Percentiles rank a stretch among this genome's conserved stretches.
phyloP scores from a whole-genome alignment of 2,797 vertebrate genomes.

The Artibeus jamaicensis region DNA sequence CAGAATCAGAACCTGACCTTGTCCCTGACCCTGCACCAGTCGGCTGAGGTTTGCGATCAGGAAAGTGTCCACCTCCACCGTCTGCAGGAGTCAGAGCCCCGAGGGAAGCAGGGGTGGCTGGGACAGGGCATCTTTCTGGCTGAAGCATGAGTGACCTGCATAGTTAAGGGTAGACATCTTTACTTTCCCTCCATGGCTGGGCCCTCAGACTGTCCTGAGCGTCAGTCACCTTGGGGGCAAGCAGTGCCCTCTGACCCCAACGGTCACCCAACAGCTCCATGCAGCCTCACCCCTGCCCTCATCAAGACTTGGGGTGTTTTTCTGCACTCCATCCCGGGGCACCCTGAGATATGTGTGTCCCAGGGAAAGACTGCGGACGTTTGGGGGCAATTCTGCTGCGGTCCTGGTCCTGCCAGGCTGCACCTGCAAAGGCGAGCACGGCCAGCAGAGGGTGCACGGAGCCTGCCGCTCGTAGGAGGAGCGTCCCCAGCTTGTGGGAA shows the following conservation, averaged over 20 bases:
- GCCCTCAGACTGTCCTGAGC: background rate
- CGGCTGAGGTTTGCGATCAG: background rate
- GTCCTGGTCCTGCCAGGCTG: background rate
- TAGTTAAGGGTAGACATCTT: background rate
- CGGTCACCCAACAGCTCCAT: background rate
- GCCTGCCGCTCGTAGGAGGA: background rate
- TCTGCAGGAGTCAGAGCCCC: background rate
- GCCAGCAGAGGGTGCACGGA: slow-evolving; percentile 56
- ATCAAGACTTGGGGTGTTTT: background rate
- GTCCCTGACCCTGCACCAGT: background rate
- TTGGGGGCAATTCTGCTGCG: background rate
- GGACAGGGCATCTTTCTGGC: background rate
- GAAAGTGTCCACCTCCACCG: background rate
- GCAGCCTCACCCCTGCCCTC: background rate
- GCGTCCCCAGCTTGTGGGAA: background rate
- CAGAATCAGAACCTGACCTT: background rate
- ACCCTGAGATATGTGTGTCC: background rate
- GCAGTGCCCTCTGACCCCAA: background rate
- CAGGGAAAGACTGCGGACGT: background rate
- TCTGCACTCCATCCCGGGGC: background rate
- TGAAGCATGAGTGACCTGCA: background rate
- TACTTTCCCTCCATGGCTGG: background rate
- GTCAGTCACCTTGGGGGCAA: background rate
- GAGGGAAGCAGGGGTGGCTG: background rate
- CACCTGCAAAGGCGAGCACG: background rate